Evolutionary conservation across 2,797 vertebrate species (phyloP).

Genomic region (Tragopan temminckii): DNA sequence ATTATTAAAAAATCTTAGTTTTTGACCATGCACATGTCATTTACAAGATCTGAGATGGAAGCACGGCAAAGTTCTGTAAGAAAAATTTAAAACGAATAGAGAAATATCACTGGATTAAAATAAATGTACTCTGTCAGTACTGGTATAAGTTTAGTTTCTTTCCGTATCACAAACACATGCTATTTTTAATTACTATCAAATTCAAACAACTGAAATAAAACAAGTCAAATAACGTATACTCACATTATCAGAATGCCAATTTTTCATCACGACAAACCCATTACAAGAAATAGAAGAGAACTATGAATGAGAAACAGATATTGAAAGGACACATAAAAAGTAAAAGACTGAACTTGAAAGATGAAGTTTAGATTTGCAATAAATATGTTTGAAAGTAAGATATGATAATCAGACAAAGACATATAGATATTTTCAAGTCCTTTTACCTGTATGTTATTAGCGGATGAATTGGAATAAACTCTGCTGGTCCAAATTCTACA

Average conservation of each 20-base stretch:
- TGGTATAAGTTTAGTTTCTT: neutral
- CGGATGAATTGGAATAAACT: constrained; percentile 96
- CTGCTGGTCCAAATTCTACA: constrained; percentile 93
- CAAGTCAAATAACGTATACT: constrained; percentile 70
- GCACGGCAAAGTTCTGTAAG: rapidly evolving
- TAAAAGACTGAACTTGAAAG: constrained; percentile 57
- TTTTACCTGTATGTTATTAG: constrained; percentile 92
- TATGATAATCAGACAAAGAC: neutral
- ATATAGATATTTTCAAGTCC: neutral
- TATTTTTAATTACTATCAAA: neutral
- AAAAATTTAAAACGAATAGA: neutral
- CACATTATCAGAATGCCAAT: constrained; percentile 72
- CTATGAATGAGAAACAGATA: constrained; percentile 80
- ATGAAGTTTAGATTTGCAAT: constrained; percentile 39
- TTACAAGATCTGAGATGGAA: neutral
- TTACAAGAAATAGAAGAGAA: constrained; percentile 79
- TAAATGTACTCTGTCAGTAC: neutral
- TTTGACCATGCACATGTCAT: neutral
- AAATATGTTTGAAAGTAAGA: constrained; percentile 39
- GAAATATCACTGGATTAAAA: neutral
- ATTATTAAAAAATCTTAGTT: neutral
- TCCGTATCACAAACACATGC: neutral
- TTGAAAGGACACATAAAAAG: constrained; percentile 69
- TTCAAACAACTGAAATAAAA: neutral
- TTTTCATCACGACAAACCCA: constrained; percentile 75